Percentiles rank a stretch among this genome's conserved stretches.
phyloP scores from a whole-genome alignment of 1,140 invertebrate genomes.

The Centruroides sculpturatus region DNA sequence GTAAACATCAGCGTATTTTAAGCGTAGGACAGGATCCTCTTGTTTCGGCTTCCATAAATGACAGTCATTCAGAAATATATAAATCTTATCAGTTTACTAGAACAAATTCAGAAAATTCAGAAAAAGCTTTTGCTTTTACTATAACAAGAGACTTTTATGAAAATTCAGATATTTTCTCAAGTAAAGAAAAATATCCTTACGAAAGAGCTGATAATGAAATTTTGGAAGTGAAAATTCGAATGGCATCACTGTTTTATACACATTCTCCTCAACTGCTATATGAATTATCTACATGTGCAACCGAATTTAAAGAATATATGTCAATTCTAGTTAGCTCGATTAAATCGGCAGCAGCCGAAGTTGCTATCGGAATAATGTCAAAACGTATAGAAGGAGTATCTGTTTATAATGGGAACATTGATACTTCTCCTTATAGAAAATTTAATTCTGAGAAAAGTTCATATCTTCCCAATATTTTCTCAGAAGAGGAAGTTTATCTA shows the following conservation, averaged over 20 bases:
- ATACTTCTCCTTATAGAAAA: not conserved
- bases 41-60: not conserved
- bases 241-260: slow-evolving; percentile 87
- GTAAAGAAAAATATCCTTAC: slow-evolving; percentile 14
- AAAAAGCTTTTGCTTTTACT: slow-evolving; percentile 47
- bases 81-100: slow-evolving; percentile 1
- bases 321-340: slow-evolving; percentile 62
- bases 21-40: slow-evolving; percentile 65
- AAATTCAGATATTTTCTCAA: not conserved
- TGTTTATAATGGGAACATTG: not conserved
- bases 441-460: not conserved
- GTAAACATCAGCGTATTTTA: slow-evolving; percentile 66
- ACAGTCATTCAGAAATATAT: slow-evolving; percentile 1
- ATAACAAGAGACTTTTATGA: slow-evolving; percentile 1
- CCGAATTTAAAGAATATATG: slow-evolving; percentile 51
- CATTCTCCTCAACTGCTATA: slow-evolving; percentile 71
- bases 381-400: slow-evolving; percentile 3
- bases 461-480: not conserved
- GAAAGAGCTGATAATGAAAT: slow-evolving; percentile 1
- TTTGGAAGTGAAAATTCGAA: slow-evolving; percentile 45
- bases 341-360: slow-evolving; percentile 76
- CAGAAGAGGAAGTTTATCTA: not conserved
- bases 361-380: slow-evolving; percentile 71
- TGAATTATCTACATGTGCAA: slow-evolving; percentile 66
- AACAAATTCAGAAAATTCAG: slow-evolving; percentile 5